Percentiles rank a stretch among this genome's conserved stretches.
Conservation (phyloP, 92 coral and sea anemone species). For the Palythoa heliodiscus region DNA sequence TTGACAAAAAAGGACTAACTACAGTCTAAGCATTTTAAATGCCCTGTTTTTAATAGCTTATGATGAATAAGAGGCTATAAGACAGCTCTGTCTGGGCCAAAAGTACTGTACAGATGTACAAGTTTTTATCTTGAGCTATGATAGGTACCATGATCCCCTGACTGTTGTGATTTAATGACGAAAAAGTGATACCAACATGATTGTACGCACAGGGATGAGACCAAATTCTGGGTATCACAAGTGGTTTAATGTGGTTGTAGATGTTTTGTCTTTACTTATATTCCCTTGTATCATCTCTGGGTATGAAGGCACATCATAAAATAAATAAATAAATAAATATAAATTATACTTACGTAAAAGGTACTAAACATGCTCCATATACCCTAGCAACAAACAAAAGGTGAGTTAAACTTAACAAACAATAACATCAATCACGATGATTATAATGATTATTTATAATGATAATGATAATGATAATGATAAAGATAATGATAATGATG, state of each 20-base stretch:
- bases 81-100: not conserved
- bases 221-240: not conserved
- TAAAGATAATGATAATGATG: not conserved
- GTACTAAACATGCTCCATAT: conserved; percentile 61
- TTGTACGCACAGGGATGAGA: not conserved
- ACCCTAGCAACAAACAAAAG: conserved; percentile 43
- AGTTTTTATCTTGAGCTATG: not conserved
- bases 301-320: not conserved
- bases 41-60: too few species aligned
- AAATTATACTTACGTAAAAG: conserved; percentile 52
- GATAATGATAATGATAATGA: not conserved
- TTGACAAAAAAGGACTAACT: not conserved
- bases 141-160: not conserved
- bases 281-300: too few species aligned
- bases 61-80: not conserved
- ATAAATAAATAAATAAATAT: not conserved
- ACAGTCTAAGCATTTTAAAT: not conserved
- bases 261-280: too few species aligned
- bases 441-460: not conserved
- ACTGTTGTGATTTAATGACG: not conserved
- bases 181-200: not conserved
- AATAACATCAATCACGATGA: not conserved
- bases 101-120: not conserved
- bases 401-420: not conserved
- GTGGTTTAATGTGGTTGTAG: too few species aligned